phyloP scores from a whole-genome alignment of 2,888 invertebrate genomes.

The Drosophila kambysellisi region DNA sequence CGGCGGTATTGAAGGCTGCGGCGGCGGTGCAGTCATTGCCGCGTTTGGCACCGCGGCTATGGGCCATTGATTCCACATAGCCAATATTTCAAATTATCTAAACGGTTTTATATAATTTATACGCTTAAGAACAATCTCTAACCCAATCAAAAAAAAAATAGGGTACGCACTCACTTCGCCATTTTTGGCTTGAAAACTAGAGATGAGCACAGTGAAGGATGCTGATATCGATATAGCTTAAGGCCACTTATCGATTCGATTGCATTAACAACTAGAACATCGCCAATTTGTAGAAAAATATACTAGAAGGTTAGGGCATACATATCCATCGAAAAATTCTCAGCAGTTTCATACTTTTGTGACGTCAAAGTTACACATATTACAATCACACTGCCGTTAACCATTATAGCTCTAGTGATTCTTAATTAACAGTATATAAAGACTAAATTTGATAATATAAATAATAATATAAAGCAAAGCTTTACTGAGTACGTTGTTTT shows the following conservation, averaged over 20 bases:
- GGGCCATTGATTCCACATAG: conserved; percentile 82
- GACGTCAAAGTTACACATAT: background rate
- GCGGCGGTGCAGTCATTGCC: conserved; percentile 60
- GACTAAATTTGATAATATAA: background rate
- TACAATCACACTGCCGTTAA: background rate
- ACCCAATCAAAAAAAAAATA: conserved; percentile 27
- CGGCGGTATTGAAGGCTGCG: conserved; percentile 71
- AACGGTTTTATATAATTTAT: conserved; percentile 39
- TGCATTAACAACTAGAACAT: background rate
- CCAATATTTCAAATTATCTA: conserved; percentile 22
- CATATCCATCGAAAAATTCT: background rate
- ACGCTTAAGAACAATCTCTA: background rate
- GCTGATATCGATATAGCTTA: conserved; percentile 2
- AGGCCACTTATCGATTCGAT: background rate
- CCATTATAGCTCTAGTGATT: background rate
- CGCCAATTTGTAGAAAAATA: background rate
- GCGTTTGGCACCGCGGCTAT: conserved; percentile 41
- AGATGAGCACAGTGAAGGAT: conserved; percentile 38
- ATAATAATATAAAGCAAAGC: background rate
- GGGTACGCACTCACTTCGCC: conserved; percentile 65
- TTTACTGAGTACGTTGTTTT: background rate
- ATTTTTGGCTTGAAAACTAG: conserved; percentile 78
- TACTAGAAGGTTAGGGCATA: background rate
- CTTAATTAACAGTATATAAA: background rate
- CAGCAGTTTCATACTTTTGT: background rate